These are phyloP conservation scores for Caranx melampygus DNA, from an alignment of 2,113 vertebrate species.

Conservation along the genomic window DNA sequence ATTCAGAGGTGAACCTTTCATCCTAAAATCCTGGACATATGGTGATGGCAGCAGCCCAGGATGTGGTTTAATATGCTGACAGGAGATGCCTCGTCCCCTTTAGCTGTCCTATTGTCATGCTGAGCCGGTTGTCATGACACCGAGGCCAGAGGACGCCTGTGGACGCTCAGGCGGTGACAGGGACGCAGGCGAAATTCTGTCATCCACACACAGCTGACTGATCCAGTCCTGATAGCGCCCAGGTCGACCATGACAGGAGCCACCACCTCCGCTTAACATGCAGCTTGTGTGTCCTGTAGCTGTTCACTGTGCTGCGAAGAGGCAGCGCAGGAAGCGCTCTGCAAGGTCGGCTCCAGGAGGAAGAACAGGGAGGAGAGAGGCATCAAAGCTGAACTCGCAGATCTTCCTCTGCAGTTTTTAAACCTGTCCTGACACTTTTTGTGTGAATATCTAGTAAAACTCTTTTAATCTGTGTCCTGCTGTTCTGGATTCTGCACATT, in stretches of 20 bases:
- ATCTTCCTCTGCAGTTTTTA: neutral
- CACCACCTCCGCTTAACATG: conserved; percentile 49
- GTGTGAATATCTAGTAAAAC: neutral
- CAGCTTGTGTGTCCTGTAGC: conserved; percentile 51
- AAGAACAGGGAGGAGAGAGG: conserved; percentile 3
- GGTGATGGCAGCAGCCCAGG: conserved; percentile 25
- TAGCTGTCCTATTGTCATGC: conserved; percentile 54
- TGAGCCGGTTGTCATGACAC: conserved; percentile 55
- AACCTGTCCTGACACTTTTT: neutral
- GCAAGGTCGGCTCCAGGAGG: conserved; percentile 40
- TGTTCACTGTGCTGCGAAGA: conserved; percentile 49
- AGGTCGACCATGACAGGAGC: conserved; percentile 62
- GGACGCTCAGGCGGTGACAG: conserved; percentile 50
- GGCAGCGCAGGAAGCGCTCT: conserved; percentile 24
- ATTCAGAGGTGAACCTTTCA: neutral
- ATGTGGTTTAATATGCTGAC: conserved; percentile 42
- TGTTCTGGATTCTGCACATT: neutral
- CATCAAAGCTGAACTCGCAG: neutral
- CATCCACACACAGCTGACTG: conserved; percentile 61
- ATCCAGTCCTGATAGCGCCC: conserved; percentile 57
- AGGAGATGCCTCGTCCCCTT: conserved; percentile 34
- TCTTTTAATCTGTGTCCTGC: neutral
- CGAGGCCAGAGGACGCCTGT: conserved; percentile 22
- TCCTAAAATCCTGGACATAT: conserved; percentile 25
- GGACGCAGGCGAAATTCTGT: conserved; percentile 39